These are phyloP conservation scores for Monochamus alternatus DNA, from an alignment of 2,888 invertebrate species.

Conservation along the genomic window DNA sequence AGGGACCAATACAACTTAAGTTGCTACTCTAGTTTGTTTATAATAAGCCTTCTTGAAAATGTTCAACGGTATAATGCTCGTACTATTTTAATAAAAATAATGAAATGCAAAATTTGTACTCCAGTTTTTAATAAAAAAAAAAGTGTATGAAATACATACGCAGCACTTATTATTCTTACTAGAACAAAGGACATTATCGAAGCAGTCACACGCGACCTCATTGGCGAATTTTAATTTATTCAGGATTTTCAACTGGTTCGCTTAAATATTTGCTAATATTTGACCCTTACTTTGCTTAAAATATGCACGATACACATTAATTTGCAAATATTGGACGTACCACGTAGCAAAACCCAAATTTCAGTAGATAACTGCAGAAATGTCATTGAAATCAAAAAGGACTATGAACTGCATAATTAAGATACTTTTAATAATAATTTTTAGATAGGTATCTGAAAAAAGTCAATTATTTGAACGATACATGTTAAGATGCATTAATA, in stretches of 20 bases:
- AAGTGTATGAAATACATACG: too few species aligned
- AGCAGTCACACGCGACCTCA: neutral
- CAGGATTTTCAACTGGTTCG: neutral
- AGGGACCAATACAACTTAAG: too few species aligned
- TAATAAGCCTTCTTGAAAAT: too few species aligned
- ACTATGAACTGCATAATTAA: too few species aligned
- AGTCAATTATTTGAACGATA: too few species aligned
- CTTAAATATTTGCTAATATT: neutral
- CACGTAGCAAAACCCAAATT: neutral
- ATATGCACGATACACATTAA: neutral
- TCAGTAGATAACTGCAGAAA: neutral
- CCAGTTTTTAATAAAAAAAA: too few species aligned
- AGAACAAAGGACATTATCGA: neutral
- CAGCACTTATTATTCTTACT: neutral
- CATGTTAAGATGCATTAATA: neutral
- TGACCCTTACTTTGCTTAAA: neutral
- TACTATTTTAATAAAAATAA: too few species aligned
- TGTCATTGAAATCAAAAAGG: too few species aligned
- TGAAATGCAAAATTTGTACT: too few species aligned
- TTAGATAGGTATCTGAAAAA: neutral
- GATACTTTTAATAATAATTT: neutral
- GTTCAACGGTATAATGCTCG: too few species aligned
- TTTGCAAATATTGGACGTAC: neutral
- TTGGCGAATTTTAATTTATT: neutral
- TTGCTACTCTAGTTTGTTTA: too few species aligned